Base-by-base conservation (phyloP, 2,113 vertebrate species). In the Amphilophus citrinellus region DNA sequence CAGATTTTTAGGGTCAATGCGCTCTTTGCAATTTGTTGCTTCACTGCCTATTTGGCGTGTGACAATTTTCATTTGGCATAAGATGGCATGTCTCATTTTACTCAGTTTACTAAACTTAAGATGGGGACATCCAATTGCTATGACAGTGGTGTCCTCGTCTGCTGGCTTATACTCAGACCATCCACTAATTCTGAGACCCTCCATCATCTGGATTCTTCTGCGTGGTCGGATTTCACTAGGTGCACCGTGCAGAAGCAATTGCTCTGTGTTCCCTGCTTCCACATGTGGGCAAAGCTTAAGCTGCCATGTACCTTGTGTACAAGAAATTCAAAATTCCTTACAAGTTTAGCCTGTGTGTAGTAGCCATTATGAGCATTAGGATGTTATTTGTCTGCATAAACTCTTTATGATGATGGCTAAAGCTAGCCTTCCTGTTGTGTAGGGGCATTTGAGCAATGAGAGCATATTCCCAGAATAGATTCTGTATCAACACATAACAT, bases 401-500 rank as follows among this genome's bases (percentile, higher is more conserved):
- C 30, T 84, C 87, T 75, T 63, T 50, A 56, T 37, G 77, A 66
- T 39, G 47, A 20, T 24, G 17, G 66, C 44, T 73, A 73, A 85
- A 61, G 47, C 35, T 63, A n/a, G 35, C 32, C 78, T 84, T 58
- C 27, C 65, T 77, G 63, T 71, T 73, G 47, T 77, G 53, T 15
- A 5, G 61, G 77, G 63, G 24, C 63, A 57, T 92, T 86, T 83
- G 44, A 87, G 79, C 73, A 77, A 47, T 77, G 85, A 77, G 78
- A 44, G 58, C 83, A 79, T 63, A 18, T 35, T 71, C 78, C 75
- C 73, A 80, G 85, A 90, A 91, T 86, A 92, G 84, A 88, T 61
- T 61, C 3, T 59, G 77, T 79, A 87, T 91, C 88, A 86, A 80
- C 83, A 88, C 90, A 63, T 89, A 80, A 57, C 87, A 89, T 92